Conservation (phyloP, 1,140 invertebrate genomes). For the Tyrophagus putrescentiae region DNA sequence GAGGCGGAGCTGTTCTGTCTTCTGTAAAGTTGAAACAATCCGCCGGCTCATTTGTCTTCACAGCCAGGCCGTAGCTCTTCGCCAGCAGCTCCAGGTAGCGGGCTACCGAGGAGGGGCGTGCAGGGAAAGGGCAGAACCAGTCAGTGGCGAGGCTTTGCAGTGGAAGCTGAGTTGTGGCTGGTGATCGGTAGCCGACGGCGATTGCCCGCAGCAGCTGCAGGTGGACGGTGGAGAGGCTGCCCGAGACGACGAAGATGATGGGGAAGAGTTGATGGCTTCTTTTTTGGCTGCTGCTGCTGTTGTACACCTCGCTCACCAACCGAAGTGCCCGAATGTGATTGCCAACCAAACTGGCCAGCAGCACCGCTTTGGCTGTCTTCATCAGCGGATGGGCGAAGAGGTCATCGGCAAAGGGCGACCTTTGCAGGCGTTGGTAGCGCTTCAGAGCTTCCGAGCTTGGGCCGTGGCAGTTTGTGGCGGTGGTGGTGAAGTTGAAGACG, state of each 20-base stretch:
- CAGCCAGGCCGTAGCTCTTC: too few species aligned
- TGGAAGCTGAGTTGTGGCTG: background rate
- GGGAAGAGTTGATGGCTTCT: background rate
- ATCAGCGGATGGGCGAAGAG: background rate
- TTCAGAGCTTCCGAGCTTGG: too few species aligned
- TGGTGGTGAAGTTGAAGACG: slow-evolving; percentile 7
- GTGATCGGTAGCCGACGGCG: background rate
- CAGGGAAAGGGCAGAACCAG: slow-evolving; percentile 16
- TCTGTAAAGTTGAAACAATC: too few species aligned
- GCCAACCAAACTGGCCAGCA: background rate
- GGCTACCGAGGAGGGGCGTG: too few species aligned
- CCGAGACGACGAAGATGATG: background rate
- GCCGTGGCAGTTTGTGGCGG: background rate
- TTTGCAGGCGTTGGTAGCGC: background rate
- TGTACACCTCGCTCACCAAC: too few species aligned
- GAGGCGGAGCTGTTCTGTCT: too few species aligned
- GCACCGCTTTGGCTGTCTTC: background rate
- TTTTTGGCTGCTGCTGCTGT: too few species aligned
- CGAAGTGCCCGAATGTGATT: slow-evolving; percentile 2
- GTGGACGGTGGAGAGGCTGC: background rate
- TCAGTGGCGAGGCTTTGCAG: background rate
- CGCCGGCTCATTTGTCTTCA: too few species aligned
- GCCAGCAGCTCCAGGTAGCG: too few species aligned
- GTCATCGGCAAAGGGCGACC: too few species aligned
- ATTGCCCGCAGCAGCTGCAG: background rate